These are phyloP conservation scores for Heliconius ethilla DNA, from an alignment of 2,888 invertebrate genomes.

Conservation along the genomic window DNA sequence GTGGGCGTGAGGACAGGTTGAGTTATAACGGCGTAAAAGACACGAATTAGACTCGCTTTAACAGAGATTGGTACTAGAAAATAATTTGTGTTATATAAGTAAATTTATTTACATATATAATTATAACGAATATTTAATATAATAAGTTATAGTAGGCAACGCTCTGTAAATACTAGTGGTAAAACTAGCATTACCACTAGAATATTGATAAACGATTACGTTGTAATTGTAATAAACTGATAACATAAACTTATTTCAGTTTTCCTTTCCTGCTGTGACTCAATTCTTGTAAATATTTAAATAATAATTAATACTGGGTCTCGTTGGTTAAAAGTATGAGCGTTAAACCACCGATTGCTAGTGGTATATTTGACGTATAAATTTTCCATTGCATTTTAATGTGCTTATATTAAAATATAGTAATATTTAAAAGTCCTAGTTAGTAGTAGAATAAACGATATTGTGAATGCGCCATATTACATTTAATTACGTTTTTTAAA, in stretches of 20 bases:
- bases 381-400: neutral
- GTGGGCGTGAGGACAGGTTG: slow-evolving; percentile 43
- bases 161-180: slow-evolving; percentile 18
- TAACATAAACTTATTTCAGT: slow-evolving; percentile 17
- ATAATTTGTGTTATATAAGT: slow-evolving; percentile 19
- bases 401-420: neutral
- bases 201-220: slow-evolving; percentile 16
- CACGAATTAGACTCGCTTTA: slow-evolving; percentile 36
- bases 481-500: too few relatives aligned
- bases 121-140: slow-evolving; percentile 25
- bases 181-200: slow-evolving; percentile 4
- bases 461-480: too few relatives aligned
- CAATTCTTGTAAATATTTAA: slow-evolving; percentile 8
- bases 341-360: neutral
- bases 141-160: slow-evolving; percentile 3
- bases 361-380: neutral
- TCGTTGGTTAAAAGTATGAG: neutral
- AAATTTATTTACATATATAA: slow-evolving; percentile 25
- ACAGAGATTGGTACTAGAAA: slow-evolving; percentile 31
- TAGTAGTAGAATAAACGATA: too few relatives aligned
- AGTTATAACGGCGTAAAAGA: slow-evolving; percentile 44
- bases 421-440: neutral
- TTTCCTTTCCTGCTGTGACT: slow-evolving; percentile 22
- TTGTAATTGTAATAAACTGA: neutral
- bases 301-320: neutral